A percentile compares a stretch with the other conserved stretches of the same genome.
phyloP scores from a whole-genome alignment of 2,888 invertebrate genomes.

The Amitus sp. region DNA sequence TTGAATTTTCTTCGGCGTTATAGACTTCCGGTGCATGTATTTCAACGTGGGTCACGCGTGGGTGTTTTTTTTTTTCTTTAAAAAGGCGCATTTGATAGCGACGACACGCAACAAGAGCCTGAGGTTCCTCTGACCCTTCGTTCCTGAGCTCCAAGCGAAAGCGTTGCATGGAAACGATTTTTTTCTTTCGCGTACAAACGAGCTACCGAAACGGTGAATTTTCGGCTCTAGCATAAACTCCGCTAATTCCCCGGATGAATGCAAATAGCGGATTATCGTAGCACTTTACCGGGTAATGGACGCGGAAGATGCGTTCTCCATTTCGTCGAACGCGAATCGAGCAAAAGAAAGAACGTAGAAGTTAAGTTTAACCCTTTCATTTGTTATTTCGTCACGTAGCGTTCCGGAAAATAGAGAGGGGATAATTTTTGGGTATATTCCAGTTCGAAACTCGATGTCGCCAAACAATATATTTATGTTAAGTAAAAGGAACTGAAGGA shows the following conservation, averaged over 20 bases:
- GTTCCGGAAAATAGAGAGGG: background rate
- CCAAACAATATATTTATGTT: no score
- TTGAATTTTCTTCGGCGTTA: no score
- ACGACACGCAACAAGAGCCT: background rate
- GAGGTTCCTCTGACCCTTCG: conserved; percentile 10
- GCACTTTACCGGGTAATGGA: conserved; percentile 23
- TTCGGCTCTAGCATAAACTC: conserved; percentile 2
- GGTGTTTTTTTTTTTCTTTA: conserved; percentile 14
- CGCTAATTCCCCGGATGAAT: conserved; percentile 21
- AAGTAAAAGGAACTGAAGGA: no score
- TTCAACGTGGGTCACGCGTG: no score
- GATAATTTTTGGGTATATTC: background rate
- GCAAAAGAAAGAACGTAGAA: conserved; percentile 8
- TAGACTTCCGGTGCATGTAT: no score
- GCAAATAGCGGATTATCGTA: conserved; percentile 39
- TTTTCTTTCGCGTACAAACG: conserved; percentile 12
- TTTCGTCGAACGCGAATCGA: conserved; percentile 27
- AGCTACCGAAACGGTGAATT: conserved; percentile 32
- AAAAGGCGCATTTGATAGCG: background rate
- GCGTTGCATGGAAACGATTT: conserved; percentile 42
- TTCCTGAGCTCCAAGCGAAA: conserved; percentile 20
- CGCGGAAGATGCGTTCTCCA: conserved; percentile 24
- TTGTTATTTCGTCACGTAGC: conserved; percentile 1
- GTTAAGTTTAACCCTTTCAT: background rate
- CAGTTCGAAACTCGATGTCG: no score